phyloP scores from a whole-genome alignment of 2,888 invertebrate species.

The Apodemia zela region DNA sequence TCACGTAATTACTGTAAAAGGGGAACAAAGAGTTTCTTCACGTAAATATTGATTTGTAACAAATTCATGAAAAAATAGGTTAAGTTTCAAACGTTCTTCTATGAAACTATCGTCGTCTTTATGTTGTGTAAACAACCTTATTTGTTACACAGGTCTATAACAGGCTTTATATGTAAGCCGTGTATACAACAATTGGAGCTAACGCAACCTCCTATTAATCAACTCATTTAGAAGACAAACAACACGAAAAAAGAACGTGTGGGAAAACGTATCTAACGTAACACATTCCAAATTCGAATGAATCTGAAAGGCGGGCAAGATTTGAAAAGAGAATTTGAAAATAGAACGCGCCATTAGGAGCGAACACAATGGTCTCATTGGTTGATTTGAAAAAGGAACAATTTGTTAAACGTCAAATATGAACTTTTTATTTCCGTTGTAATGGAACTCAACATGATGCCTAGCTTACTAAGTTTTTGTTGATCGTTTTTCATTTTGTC shows the following conservation, averaged over 20 bases:
- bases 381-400: constrained; percentile 80
- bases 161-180: constrained; percentile 28
- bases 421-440: constrained; percentile 75
- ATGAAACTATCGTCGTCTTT: background rate
- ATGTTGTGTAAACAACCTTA: constrained; percentile 3
- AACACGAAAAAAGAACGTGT: constrained; percentile 65
- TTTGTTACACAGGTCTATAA: constrained; percentile 24
- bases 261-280: constrained; percentile 67
- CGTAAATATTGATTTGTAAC: too few species aligned
- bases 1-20: too few species aligned
- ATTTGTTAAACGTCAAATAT: constrained; percentile 81
- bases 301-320: constrained; percentile 75
- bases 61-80: background rate
- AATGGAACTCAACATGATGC: constrained; percentile 71
- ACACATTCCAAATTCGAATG: constrained; percentile 79
- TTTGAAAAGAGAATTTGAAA: constrained; percentile 80
- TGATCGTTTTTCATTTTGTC: constrained; percentile 71
- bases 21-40: too few species aligned
- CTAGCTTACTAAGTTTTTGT: constrained; percentile 72
- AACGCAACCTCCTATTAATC: constrained; percentile 72
- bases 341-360: constrained; percentile 79
- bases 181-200: constrained; percentile 50
- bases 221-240: constrained; percentile 72
- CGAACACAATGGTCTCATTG: constrained; percentile 79
- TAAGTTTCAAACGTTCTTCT: background rate